Evolutionary conservation across 2,888 invertebrate genomes (phyloP).

Genomic region (Xylocampa areola): DNA sequence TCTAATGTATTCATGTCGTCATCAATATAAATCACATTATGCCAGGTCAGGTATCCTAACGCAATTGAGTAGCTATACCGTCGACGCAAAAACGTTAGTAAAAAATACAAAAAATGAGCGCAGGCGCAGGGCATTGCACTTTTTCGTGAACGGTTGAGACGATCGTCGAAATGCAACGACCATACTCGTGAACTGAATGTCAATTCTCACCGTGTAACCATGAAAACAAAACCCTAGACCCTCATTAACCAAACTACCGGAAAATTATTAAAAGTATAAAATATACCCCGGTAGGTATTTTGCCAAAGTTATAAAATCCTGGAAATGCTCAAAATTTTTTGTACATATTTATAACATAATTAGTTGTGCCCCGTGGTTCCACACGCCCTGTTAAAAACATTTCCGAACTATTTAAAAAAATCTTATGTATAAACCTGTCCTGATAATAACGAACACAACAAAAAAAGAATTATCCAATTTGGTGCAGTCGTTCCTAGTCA

Average conservation of each 20-base stretch:
- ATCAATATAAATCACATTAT: slow-evolving; percentile 83
- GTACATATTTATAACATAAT: too few species aligned
- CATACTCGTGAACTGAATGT: slow-evolving; percentile 76
- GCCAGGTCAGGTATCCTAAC: slow-evolving; percentile 88
- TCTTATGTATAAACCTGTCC: too few species aligned
- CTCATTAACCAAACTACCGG: slow-evolving; percentile 16
- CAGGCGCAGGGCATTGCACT: slow-evolving; percentile 83
- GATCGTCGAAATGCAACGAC: slow-evolving; percentile 71
- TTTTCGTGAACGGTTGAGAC: slow-evolving; percentile 81
- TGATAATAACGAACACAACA: too few species aligned
- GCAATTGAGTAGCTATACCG: slow-evolving; percentile 78
- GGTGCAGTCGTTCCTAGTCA: too few species aligned
- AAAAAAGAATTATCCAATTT: too few species aligned
- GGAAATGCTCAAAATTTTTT: slow-evolving; percentile 12
- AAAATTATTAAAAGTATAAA: slow-evolving; percentile 8
- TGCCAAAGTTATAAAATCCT: background rate
- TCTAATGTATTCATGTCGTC: slow-evolving; percentile 49
- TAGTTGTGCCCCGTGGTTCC: too few species aligned
- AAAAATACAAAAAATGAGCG: slow-evolving; percentile 69
- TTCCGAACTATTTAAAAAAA: too few species aligned
- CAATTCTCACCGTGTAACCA: slow-evolving; percentile 63
- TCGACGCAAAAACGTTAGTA: slow-evolving; percentile 72
- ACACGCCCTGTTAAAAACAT: too few species aligned
- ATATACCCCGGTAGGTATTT: slow-evolving; percentile 1
- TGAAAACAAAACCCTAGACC: slow-evolving; percentile 31